Evolutionary conservation across 2,113 vertebrate genomes (phyloP).

Genomic region (Dolichotis patagonum): DNA sequence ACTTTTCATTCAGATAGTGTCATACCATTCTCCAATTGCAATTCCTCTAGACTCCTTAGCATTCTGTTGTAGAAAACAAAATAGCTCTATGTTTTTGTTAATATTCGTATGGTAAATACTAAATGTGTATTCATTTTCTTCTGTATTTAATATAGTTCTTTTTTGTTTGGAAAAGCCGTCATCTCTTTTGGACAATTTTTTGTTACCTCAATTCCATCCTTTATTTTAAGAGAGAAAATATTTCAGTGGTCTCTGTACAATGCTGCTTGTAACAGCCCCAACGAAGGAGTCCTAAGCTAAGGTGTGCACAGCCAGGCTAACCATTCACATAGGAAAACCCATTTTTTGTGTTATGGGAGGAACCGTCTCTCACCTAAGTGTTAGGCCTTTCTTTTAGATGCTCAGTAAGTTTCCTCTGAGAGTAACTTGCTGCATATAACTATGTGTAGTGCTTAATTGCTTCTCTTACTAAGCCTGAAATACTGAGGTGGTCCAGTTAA

Average conservation of each 20-base stretch:
- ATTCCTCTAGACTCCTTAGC: background rate
- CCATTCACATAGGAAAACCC: background rate
- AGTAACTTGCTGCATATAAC: background rate
- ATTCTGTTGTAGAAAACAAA: background rate
- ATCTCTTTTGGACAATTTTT: background rate
- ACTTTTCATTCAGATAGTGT: background rate
- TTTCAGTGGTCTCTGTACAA: background rate
- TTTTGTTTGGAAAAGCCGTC: constrained; percentile 17
- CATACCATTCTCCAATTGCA: background rate
- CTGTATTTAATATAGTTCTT: background rate
- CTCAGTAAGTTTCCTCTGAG: background rate
- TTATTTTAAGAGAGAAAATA: background rate
- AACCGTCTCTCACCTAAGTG: background rate
- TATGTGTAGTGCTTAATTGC: too few species aligned
- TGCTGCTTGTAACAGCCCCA: background rate
- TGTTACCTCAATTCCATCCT: background rate
- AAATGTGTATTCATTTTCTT: background rate
- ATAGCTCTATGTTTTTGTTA: background rate
- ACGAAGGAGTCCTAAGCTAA: background rate
- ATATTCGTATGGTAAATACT: background rate
- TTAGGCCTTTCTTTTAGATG: background rate
- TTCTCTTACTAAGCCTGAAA: too few species aligned
- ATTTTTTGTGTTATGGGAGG: background rate
- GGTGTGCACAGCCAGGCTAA: background rate
- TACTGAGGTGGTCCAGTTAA: too few species aligned